Base-by-base conservation (phyloP, 2,888 invertebrate genomes). In the Tenthredo distinguenda region DNA sequence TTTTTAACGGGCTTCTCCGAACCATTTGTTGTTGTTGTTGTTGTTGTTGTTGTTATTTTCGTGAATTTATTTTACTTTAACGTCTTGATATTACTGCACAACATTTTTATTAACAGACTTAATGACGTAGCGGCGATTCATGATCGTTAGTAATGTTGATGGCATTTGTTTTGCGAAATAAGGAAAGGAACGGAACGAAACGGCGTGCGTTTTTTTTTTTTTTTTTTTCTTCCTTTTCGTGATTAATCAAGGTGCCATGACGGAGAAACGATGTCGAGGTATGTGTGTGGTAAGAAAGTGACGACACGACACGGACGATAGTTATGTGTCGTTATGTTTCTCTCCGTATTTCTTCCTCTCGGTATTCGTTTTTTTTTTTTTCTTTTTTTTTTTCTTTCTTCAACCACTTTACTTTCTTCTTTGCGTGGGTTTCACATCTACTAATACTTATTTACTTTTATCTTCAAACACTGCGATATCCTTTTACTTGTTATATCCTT, bases 211-310 rank as follows among this genome's bases (percentile, higher is more conserved):
- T 0, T 43, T 43, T 12, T 43, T 2, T 43, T 43, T 9, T 2
- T 43, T 12, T 43, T 1, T 43, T 3, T 43, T 12, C 10, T 12
- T 43, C 12, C 10, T 62, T 62, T 26, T 26, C 21, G 62, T 62
- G 62, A 62, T 62, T 62, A 62, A 62, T 62, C 62, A 62, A 62
- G 62, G 62, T 62, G 62, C 62, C 62, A 62, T 62, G 62, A 62
- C 62, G 10, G 26, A 62, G 62, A 58, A 21, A 58, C n/a, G 58
- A 26, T 58, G 58, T 58, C n/a, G 21, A 58, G 58, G 58, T 58
- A 10, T 26, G 2, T 62, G 62, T 62, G 62, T 62, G 21, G 62
- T 12, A 26, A 62, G 26, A 62, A 62, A 26, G 62, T 62, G 62
- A 62, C 62, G 62, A 62, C 55, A 55, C 55, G 18, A 55, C 18